Conservation (phyloP, 2,888 invertebrate species). For the Melipona bicolor region DNA sequence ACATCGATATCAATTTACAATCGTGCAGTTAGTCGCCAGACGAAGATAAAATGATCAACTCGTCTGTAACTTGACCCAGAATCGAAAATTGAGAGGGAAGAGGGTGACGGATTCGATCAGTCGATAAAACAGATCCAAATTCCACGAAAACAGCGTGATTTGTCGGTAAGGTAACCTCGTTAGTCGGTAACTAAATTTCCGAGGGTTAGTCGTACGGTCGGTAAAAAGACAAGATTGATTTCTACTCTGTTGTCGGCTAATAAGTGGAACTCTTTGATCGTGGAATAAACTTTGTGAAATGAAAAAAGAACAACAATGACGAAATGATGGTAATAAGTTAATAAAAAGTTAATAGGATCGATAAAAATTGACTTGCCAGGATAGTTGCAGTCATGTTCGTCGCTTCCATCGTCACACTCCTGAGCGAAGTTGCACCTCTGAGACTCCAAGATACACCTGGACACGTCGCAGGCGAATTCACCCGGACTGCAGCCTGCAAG, state of each 20-base stretch:
- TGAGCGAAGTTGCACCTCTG: constrained; percentile 86
- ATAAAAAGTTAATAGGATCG: accelerated
- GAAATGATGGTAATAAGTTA: too few species aligned
- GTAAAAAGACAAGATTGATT: not conserved
- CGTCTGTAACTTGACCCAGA: too few species aligned
- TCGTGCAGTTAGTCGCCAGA: constrained; percentile 18
- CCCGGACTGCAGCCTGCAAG: constrained; percentile 85
- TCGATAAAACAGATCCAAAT: constrained; percentile 19
- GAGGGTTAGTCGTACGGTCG: not conserved
- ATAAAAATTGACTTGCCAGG: constrained; percentile 75
- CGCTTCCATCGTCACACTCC: constrained; percentile 89
- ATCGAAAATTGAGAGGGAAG: accelerated
- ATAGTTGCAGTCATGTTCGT: constrained; percentile 87
- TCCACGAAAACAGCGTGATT: too few species aligned
- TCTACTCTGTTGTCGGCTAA: not conserved
- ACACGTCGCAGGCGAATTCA: constrained; percentile 88
- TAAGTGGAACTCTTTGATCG: not conserved
- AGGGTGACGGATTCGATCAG: constrained; percentile 13
- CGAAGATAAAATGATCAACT: not conserved
- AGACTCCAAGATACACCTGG: constrained; percentile 86
- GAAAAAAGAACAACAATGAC: too few species aligned
- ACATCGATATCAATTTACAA: constrained; percentile 3
- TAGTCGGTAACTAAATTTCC: not conserved
- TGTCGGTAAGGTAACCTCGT: not conserved
- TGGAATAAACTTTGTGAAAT: not conserved